These are phyloP conservation scores for Cygnus buccinator DNA, from an alignment of 2,113 vertebrate genomes.

Conservation along the genomic window DNA sequence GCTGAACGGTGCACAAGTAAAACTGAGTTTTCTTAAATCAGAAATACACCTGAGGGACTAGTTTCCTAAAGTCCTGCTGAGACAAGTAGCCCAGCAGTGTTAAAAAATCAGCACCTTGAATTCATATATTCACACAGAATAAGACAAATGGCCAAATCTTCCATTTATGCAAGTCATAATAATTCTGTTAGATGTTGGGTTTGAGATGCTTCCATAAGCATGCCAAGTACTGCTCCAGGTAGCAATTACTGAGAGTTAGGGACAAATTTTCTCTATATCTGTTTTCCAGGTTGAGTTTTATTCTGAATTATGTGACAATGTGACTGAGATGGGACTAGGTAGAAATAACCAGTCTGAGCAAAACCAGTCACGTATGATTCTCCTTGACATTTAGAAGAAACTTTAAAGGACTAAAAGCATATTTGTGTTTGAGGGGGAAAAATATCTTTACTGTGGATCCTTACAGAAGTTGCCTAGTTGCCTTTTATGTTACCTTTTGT, in stretches of 20 bases:
- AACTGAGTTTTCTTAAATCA: background rate
- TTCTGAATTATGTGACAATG: background rate
- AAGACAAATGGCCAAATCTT: background rate
- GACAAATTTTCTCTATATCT: background rate
- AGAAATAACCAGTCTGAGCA: background rate
- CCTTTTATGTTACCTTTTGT: background rate
- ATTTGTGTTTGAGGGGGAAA: background rate
- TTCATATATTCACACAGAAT: background rate
- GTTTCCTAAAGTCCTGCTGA: background rate
- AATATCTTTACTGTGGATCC: background rate
- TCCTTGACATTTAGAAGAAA: background rate
- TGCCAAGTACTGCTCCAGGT: slow-evolving; percentile 16
- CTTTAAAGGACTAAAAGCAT: background rate
- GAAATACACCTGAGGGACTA: background rate
- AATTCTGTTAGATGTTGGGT: background rate
- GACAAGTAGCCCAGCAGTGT: background rate
- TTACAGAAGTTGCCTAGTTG: background rate
- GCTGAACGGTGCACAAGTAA: background rate
- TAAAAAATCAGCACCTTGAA: background rate
- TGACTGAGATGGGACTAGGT: background rate
- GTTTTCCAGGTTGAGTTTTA: slow-evolving; percentile 20
- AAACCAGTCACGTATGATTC: background rate
- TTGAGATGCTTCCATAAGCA: background rate
- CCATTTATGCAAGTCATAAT: background rate
- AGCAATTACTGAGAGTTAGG: background rate